phyloP scores from a whole-genome alignment of 2,797 vertebrate species.

The Bradypodion ventrale region DNA sequence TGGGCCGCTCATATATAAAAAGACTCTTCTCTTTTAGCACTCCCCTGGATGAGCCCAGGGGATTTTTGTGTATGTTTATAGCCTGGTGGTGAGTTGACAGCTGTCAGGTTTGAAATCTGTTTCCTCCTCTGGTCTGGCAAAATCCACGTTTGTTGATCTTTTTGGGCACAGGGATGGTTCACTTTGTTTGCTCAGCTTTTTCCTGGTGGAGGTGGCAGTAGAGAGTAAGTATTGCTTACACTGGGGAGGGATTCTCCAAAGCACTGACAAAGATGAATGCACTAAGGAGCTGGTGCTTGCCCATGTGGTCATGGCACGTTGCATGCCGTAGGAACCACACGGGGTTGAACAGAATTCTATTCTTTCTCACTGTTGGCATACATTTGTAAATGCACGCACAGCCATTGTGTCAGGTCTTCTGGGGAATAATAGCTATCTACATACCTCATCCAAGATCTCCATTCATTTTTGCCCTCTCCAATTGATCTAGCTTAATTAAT shows the following conservation, averaged over 20 bases:
- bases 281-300: background rate
- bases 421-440: no score
- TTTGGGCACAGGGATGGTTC: slow-evolving; percentile 16
- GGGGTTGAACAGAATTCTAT: background rate
- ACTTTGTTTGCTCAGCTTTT: slow-evolving; percentile 36
- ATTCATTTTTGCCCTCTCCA: background rate
- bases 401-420: background rate
- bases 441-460: background rate
- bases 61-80: background rate
- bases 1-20: background rate
- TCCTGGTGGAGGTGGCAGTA: slow-evolving; percentile 1
- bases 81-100: background rate
- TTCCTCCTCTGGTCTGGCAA: slow-evolving; percentile 24
- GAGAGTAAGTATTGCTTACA: slow-evolving; percentile 32
- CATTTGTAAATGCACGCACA: background rate
- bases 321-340: background rate
- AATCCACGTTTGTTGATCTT: slow-evolving; percentile 35
- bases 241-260: slow-evolving; percentile 23
- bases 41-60: background rate
- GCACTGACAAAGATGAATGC: slow-evolving; percentile 35
- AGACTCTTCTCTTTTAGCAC: slow-evolving; percentile 5
- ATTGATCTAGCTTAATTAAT: no score
- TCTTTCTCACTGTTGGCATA: background rate
- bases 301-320: background rate
- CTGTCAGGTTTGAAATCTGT: slow-evolving; percentile 15